Evolutionary conservation across 2,113 vertebrate species (phyloP).

Genomic region (Mixornis gularis): DNA sequence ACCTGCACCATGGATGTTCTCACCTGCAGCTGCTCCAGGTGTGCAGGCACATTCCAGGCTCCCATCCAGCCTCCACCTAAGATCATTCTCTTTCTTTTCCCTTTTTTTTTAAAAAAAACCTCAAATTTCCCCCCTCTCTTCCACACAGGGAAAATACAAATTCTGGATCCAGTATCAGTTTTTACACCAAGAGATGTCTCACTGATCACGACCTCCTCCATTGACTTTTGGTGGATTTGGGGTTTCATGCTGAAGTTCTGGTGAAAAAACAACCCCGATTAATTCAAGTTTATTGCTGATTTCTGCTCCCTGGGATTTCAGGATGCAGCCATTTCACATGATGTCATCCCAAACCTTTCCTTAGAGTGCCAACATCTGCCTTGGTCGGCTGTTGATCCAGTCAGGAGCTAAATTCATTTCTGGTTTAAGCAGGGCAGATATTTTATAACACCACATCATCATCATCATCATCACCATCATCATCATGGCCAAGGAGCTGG

Average conservation of each 20-base stretch:
- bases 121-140: neutral
- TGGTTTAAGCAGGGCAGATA: neutral
- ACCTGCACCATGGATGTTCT: neutral
- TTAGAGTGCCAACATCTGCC: neutral
- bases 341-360: neutral
- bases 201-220: neutral
- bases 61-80: neutral
- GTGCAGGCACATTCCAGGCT: neutral
- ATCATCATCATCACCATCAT: neutral
- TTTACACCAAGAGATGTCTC: neutral
- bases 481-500: rapidly evolving
- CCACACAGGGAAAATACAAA: neutral
- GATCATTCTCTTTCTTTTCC: neutral
- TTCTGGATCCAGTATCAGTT: neutral
- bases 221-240: rapidly evolving
- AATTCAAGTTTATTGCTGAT: neutral
- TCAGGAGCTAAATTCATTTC: neutral
- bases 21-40: neutral
- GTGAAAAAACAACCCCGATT: rapidly evolving
- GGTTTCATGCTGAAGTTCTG: neutral
- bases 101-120: too few relatives aligned
- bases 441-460: neutral
- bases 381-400: neutral
- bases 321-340: neutral
- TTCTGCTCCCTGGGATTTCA: neutral